A percentile compares a stretch with the other conserved stretches of the same genome.
phyloP scores from a whole-genome alignment of 2,113 vertebrate species.

The Reinhardtius hippoglossoides region DNA sequence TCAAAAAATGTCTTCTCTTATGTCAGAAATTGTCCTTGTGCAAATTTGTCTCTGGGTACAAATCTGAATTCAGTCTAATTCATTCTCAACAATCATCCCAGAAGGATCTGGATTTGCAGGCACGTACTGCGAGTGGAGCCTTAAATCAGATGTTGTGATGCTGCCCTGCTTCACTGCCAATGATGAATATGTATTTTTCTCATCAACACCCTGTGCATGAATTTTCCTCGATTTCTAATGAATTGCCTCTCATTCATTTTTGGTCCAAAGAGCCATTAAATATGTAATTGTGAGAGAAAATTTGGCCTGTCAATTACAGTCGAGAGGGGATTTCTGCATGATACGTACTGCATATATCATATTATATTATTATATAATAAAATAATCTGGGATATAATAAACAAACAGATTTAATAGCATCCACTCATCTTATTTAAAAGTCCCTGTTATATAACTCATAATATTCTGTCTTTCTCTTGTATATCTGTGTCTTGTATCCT shows the following conservation, averaged over 20 bases:
- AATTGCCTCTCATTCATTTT: conserved; percentile 55
- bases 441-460: not conserved
- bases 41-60: not conserved
- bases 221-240: conserved; percentile 57
- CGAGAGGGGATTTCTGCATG: not conserved
- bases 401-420: not conserved
- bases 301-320: conserved; percentile 34
- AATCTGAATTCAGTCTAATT: not conserved
- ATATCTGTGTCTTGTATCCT: not conserved
- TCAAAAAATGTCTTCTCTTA: too few species aligned
- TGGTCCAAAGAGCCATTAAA: conserved; percentile 37
- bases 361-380: conserved; percentile 17
- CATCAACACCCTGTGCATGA: conserved; percentile 53
- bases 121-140: conserved; percentile 50
- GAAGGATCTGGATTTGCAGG: conserved; percentile 28
- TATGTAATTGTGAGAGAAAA: conserved; percentile 39
- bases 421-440: not conserved
- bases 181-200: conserved; percentile 68
- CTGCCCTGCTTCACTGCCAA: conserved; percentile 47
- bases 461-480: not conserved
- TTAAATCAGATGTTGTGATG: conserved; percentile 65
- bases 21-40: too few species aligned
- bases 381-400: not conserved
- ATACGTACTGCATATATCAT: not conserved
- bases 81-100: not conserved